A percentile compares a stretch with the other conserved stretches of the same genome.
These are phyloP conservation scores for Ptychoptera contaminata DNA, from an alignment of 2,888 invertebrate genomes.

Conservation along the genomic window DNA sequence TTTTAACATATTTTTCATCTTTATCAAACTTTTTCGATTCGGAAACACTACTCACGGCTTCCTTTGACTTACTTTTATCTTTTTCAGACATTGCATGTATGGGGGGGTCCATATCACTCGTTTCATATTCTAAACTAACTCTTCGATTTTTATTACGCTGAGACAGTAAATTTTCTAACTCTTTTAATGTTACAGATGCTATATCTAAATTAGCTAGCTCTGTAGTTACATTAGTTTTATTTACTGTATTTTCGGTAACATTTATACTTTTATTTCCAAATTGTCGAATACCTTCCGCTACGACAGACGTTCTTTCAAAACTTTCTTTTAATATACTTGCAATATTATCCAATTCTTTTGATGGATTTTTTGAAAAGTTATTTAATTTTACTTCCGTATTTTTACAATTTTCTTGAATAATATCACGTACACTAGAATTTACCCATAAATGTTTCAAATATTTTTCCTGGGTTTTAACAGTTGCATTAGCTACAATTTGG, in stretches of 20 bases:
- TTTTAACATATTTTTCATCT: slow-evolving; percentile 9
- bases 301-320: slow-evolving; percentile 47
- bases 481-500: slow-evolving; percentile 49
- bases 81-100: neutral
- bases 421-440: slow-evolving; percentile 50
- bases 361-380: slow-evolving; percentile 17
- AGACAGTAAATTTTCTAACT: slow-evolving; percentile 28
- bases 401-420: slow-evolving; percentile 20
- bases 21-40: slow-evolving; percentile 1
- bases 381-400: slow-evolving; percentile 16
- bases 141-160: slow-evolving; percentile 23
- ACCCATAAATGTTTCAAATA: slow-evolving; percentile 43
- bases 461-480: slow-evolving; percentile 46
- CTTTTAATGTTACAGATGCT: slow-evolving; percentile 26
- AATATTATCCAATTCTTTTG: slow-evolving; percentile 26
- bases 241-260: slow-evolving; percentile 13
- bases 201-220: slow-evolving; percentile 27
- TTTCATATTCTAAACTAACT: too few species aligned
- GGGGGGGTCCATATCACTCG: too few species aligned
- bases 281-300: slow-evolving; percentile 51
- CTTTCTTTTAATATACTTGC: slow-evolving; percentile 37
- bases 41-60: too few species aligned
- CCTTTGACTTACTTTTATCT: too few species aligned
- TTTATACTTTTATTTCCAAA: slow-evolving; percentile 23
- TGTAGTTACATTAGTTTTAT: slow-evolving; percentile 5